Base-by-base conservation (phyloP, 2,888 invertebrate genomes). In the Pantelozetes paolii region DNA sequence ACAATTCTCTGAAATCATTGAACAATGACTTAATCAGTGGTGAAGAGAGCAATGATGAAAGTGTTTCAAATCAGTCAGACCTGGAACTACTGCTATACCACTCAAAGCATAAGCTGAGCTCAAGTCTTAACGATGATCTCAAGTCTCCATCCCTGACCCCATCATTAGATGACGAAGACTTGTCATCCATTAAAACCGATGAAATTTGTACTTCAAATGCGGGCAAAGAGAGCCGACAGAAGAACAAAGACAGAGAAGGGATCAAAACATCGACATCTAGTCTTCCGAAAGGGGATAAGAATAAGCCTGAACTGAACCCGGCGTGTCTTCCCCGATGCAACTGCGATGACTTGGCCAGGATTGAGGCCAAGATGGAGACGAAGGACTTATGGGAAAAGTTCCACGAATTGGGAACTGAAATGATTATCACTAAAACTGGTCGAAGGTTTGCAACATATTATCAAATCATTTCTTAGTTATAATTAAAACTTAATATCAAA, bases 371-470 rank as follows among this genome's bases (percentile, higher is more conserved):
- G 48, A 80, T 85, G 76, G 85, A 85, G 78, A 84, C 84, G 9
- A 83, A 83, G 75, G 79, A 79, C 26, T 74, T 79, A 15, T 79
- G 79, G 79, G 79, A 79, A 59, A 79, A 79, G 71, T 79, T 79
- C 71, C 79, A 79, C 71, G 77, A 78, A 79, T 86, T 96, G 78
- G 94, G 94, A 78, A 96, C 95, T 1, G 95, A 95, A 85, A 96
- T 97, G 96, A 97, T 96, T 82, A 97, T 96, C 83, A 97, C 96
- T 26, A 96, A 96, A 85, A 93, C 94, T 81, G 96, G 96, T 83
- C 45, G 45, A 9, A 50, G 50, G 50, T 50, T 20, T 50, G 50
- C 3, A 5, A 15, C 18, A 45, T 45, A 18, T 45, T 6, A 45
- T 45, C 11, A 18, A 3, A 11, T 45, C n/a, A n/a, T n/a, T n/a